A percentile compares a stretch with the other conserved stretches of the same genome.
Conservation (phyloP, 2,888 invertebrate species). For the Phortica okadai region DNA sequence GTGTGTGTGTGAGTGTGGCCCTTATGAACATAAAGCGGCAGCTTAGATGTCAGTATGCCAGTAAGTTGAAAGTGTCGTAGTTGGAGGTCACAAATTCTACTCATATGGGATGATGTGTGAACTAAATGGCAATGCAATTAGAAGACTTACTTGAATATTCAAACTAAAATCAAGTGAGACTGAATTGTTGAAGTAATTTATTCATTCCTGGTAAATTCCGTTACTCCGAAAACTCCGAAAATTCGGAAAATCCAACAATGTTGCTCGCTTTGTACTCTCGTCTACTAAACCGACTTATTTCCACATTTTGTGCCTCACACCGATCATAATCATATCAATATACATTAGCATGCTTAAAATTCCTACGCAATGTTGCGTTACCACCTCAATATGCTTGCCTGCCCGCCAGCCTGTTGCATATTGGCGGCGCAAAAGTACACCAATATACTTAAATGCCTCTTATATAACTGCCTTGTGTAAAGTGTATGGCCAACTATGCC, state of each 20-base stretch:
- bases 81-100: too few relatives aligned
- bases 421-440: constrained; percentile 11
- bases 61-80: too few relatives aligned
- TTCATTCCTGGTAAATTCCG: background rate
- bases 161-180: too few relatives aligned
- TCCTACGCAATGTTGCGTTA: background rate
- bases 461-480: background rate
- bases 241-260: background rate
- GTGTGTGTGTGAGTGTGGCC: too few relatives aligned
- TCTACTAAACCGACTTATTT: background rate
- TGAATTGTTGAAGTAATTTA: too few relatives aligned
- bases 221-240: background rate
- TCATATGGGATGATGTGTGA: too few relatives aligned
- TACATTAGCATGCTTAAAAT: constrained; percentile 8
- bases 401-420: background rate
- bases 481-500: background rate
- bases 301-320: background rate
- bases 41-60: too few relatives aligned
- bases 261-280: background rate
- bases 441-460: constrained; percentile 20
- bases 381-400: background rate
- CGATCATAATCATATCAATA: background rate
- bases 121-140: too few relatives aligned
- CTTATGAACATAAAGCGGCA: too few relatives aligned
- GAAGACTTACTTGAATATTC: too few relatives aligned